Evolutionary conservation across 1,140 invertebrate genomes (phyloP).

Genomic region (Eurosta solidaginis): DNA sequence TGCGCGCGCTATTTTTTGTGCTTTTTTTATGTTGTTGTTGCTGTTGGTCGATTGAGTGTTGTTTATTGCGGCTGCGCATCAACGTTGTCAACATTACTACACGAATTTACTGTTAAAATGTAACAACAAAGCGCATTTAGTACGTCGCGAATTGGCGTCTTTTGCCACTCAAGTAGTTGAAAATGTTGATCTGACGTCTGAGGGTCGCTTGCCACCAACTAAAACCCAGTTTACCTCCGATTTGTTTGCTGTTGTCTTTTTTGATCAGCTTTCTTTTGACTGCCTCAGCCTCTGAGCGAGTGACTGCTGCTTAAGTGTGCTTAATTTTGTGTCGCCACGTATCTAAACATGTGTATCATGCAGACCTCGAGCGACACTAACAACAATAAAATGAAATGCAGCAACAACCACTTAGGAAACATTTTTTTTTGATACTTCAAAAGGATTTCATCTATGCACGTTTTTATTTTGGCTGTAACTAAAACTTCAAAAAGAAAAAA

Average conservation of each 20-base stretch:
- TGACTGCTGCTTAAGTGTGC: slow-evolving; percentile 27
- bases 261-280: too few relatives aligned
- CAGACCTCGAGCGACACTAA: neutral
- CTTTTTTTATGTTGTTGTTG: neutral
- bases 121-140: neutral
- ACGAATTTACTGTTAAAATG: slow-evolving; percentile 54
- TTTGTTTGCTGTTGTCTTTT: neutral
- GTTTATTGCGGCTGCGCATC: neutral
- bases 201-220: neutral
- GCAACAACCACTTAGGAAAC: neutral
- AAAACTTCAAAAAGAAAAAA: neutral
- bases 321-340: slow-evolving; percentile 54
- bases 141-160: neutral
- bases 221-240: neutral
- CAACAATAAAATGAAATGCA: neutral
- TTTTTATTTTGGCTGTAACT: neutral
- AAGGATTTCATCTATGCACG: neutral
- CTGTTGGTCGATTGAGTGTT: neutral
- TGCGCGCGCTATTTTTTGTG: neutral
- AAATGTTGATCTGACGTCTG: slow-evolving; percentile 30
- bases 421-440: neutral
- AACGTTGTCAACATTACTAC: slow-evolving; percentile 31
- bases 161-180: slow-evolving; percentile 39
- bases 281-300: neutral
- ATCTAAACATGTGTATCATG: slow-evolving; percentile 57